Evolutionary conservation across 2,113 vertebrate species (phyloP).

Genomic region (Pelusios castaneus): DNA sequence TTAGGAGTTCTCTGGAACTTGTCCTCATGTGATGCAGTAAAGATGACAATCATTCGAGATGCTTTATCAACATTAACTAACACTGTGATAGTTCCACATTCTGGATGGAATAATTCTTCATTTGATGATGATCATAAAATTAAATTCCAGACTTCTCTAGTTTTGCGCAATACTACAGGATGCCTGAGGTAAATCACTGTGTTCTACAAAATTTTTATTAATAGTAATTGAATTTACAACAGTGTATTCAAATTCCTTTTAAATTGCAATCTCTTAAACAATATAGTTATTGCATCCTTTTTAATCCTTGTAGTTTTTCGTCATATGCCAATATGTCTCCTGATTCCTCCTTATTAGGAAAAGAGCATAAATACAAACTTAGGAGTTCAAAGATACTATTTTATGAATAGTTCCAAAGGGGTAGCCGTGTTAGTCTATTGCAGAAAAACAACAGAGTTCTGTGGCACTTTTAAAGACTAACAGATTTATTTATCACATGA

Average conservation of each 20-base stretch:
- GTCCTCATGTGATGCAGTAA: slow-evolving; percentile 94
- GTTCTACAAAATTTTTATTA: not conserved
- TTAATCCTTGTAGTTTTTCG: not conserved
- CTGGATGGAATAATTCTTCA: slow-evolving; percentile 94
- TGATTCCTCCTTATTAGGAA: not conserved
- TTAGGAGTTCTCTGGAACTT: slow-evolving; percentile 97
- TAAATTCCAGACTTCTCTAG: slow-evolving; percentile 96
- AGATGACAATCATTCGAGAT: slow-evolving; percentile 98
- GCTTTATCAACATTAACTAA: slow-evolving; percentile 93
- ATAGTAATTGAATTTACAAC: not conserved
- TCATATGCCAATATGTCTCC: not conserved
- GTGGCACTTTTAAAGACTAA: too few relatives aligned
- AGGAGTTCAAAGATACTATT: not conserved
- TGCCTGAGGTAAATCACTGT: slow-evolving; percentile 87
- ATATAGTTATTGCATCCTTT: not conserved
- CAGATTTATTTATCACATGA: too few relatives aligned
- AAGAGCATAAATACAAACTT: not conserved
- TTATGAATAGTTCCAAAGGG: too few relatives aligned
- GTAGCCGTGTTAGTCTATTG: too few relatives aligned
- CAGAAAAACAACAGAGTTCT: too few relatives aligned
- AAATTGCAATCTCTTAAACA: not conserved
- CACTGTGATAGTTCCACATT: slow-evolving; percentile 98
- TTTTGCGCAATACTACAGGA: slow-evolving; percentile 94
- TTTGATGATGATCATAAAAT: slow-evolving; percentile 97
- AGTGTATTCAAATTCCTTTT: not conserved